Base-by-base conservation (phyloP, 1,140 invertebrate genomes). In the Arion vulgaris region DNA sequence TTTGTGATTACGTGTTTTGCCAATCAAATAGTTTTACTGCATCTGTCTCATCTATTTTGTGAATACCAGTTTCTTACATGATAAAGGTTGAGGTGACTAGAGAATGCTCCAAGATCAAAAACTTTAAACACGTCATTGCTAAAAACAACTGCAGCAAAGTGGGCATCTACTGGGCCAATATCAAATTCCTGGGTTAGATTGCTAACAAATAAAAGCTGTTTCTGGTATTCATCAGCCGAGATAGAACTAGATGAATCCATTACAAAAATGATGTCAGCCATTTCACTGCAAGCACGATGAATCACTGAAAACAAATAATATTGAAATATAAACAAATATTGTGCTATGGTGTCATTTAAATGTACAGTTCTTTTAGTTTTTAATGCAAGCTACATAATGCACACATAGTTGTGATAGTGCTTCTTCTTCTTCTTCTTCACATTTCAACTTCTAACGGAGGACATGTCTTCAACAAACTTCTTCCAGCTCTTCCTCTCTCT, bases 241-340 rank as follows among this genome's bases (percentile, higher is more conserved):
- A 72, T 72, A n/a, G 36, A 28, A 45, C 38, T 41, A 9, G 71
- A 41, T 1, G 71, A 72, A 72, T 72, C 71, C 2, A 72, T 39
- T 7, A 72, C 17, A 39, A 72, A 72, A 26, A 72, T 72, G 71
- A 72, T 45, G 71, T 72, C 71, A 26, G 71, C 71, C 41, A 26
- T 72, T 9, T 72, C 71, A 41, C 71, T 66, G 62, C 62, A 66
- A 11, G 62, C 62, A 66, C 28, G 62, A 13, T 23, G 62, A 66
- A 34, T 57, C 4, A 26, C 62, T 66, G 62, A 1, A 32, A 57
- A n/a, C n/a, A n/a, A n/a, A n/a, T n/a, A n/a, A n/a, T n/a, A n/a
- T n/a, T 11, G 45, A 49, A 49, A n/a, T n/a, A n/a, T n/a, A n/a
- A n/a, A n/a, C n/a, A n/a, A n/a, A n/a, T n/a, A n/a, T n/a, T n/a